phyloP scores from a whole-genome alignment of 2,888 invertebrate species.

The Prosopocoilus inquinatus region DNA sequence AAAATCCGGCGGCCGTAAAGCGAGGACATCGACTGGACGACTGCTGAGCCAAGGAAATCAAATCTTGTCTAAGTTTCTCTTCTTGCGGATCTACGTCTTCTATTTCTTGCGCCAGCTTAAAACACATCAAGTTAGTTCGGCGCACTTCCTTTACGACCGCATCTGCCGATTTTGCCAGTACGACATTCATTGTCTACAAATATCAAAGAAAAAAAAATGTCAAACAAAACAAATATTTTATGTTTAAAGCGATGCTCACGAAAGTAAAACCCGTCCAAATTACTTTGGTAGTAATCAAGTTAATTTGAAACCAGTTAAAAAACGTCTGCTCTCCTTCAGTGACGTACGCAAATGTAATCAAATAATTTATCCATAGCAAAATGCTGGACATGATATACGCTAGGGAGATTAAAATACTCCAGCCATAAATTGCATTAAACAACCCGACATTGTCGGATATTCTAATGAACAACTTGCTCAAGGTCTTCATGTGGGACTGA shows the following conservation, averaged over 20 bases:
- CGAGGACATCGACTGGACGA: not conserved
- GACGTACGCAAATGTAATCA: not conserved
- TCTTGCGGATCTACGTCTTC: not conserved
- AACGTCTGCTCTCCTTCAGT: not conserved
- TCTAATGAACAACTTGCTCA: not conserved
- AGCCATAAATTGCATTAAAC: not conserved
- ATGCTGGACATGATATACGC: not conserved
- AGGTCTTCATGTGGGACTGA: no score
- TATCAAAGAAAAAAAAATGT: no score
- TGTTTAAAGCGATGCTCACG: not conserved
- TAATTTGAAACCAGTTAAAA: not conserved
- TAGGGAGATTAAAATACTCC: not conserved
- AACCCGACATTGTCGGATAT: not conserved
- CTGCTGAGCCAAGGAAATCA: constrained; percentile 1
- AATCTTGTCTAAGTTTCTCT: not conserved
- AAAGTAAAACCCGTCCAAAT: no score
- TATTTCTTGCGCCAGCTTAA: not conserved
- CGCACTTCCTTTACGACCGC: not conserved
- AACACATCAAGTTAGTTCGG: not conserved
- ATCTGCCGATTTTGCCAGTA: not conserved
- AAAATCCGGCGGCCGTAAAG: constrained; percentile 5
- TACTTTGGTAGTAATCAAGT: not conserved
- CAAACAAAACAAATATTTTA: not conserved
- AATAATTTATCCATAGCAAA: not conserved
- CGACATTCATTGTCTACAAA: not conserved